Evolutionary conservation across 2,797 vertebrate genomes (phyloP).

Genomic region (Pangasius krempfi): DNA sequence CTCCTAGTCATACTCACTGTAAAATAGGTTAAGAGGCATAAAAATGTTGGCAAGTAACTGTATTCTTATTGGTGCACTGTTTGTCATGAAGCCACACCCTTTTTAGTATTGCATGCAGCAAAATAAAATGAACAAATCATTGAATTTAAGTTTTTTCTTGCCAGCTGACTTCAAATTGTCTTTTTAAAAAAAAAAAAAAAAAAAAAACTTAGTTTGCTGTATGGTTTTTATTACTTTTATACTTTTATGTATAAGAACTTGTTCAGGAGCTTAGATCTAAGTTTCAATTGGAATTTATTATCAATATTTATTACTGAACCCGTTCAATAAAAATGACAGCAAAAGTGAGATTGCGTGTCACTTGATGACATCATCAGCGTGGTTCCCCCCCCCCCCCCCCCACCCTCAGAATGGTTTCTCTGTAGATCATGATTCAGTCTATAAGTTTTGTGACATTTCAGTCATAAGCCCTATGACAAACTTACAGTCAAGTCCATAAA

Average conservation of each 20-base stretch:
- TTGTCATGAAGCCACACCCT: neutral
- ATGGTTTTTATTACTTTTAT: neutral
- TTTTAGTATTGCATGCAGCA: neutral
- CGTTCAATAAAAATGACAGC: neutral
- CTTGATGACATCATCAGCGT: neutral
- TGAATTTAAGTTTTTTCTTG: neutral
- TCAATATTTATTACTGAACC: neutral
- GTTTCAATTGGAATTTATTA: neutral
- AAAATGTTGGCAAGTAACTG: neutral
- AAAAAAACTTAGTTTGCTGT: neutral
- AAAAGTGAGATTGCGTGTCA: neutral
- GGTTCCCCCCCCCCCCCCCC: neutral
- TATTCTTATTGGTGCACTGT: neutral
- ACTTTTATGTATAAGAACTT: neutral
- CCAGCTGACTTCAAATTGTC: neutral
- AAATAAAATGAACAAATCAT: neutral
- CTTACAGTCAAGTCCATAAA: too few relatives aligned
- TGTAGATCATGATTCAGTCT: neutral
- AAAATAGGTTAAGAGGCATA: neutral
- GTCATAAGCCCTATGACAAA: neutral
- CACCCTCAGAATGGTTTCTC: neutral
- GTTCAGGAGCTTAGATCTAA: neutral
- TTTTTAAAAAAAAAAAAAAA: neutral
- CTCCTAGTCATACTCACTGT: neutral
- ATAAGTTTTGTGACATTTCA: conserved; percentile 1